Conservation (phyloP, 2,888 invertebrate species). For the Sicus ferrugineus region DNA sequence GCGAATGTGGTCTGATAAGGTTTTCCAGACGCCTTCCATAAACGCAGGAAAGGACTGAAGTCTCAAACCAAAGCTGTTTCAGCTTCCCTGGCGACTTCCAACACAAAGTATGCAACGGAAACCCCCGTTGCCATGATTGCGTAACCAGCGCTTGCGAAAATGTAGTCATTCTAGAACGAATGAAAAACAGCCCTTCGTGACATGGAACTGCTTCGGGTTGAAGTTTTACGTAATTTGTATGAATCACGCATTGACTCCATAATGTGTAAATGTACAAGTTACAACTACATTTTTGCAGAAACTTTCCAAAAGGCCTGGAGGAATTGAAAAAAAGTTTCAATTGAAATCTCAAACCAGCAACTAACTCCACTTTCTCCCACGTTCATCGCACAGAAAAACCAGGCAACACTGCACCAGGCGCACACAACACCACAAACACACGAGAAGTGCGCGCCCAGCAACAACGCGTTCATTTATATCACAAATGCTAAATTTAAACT, state of each 20-base stretch:
- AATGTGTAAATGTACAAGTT: too few species aligned
- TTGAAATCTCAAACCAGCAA: constrained; percentile 50
- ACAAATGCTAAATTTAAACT: constrained; percentile 19
- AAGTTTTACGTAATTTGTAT: constrained; percentile 27
- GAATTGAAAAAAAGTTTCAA: neutral
- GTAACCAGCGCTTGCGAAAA: constrained; percentile 51
- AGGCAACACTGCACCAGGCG: constrained; percentile 25
- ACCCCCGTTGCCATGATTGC: constrained; percentile 44
- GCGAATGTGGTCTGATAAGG: too few species aligned
- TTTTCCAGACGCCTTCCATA: too few species aligned
- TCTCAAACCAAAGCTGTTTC: too few species aligned
- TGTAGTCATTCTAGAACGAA: constrained; percentile 35
- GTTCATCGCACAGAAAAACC: neutral
- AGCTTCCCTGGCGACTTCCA: too few species aligned
- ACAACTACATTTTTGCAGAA: neutral
- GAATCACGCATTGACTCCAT: constrained; percentile 7
- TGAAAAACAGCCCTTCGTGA: neutral
- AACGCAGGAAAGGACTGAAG: too few species aligned
- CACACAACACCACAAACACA: constrained; percentile 38
- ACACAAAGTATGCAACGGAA: too few species aligned
- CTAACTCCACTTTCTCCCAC: constrained; percentile 20
- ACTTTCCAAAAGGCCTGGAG: neutral
- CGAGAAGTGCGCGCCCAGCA: constrained; percentile 34
- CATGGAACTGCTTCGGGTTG: neutral
- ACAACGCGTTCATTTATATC: constrained; percentile 19